A percentile compares a stretch with the other conserved stretches of the same genome.
phyloP scores from a whole-genome alignment of 1,140 invertebrate species.

The Coenobita brevimanus region DNA sequence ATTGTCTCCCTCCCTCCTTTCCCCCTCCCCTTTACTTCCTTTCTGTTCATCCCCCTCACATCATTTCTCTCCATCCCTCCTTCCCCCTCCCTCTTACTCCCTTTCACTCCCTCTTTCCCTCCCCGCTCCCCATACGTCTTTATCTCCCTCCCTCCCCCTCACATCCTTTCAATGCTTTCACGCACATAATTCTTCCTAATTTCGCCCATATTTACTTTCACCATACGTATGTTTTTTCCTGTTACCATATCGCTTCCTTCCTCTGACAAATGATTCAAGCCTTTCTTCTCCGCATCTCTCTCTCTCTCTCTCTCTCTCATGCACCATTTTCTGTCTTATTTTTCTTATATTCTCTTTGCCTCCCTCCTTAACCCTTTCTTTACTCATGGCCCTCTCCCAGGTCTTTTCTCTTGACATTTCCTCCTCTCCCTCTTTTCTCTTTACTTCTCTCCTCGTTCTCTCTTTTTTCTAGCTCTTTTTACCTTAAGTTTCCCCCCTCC shows the following conservation, averaged over 20 bases:
- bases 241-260: neutral
- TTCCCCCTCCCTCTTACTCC: neutral
- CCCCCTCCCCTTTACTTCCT: neutral
- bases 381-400: neutral
- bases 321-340: neutral
- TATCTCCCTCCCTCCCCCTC: neutral
- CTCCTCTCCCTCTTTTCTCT: slow-evolving; percentile 2
- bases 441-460: neutral
- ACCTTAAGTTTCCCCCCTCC: too few relatives aligned
- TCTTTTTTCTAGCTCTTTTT: too few relatives aligned
- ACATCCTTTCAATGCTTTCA: too few relatives aligned
- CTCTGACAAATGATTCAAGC: neutral
- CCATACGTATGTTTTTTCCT: too few relatives aligned
- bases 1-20: neutral
- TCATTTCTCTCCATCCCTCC: neutral
- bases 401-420: neutral
- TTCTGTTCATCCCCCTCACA: neutral
- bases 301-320: too few relatives aligned
- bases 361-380: too few relatives aligned
- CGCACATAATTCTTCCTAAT: too few relatives aligned
- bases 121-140: too few relatives aligned
- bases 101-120: neutral
- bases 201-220: too few relatives aligned
- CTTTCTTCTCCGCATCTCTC: neutral
- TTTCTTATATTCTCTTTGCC: neutral